Conservation (phyloP, 2,888 invertebrate species). For the Theretra japonica region DNA sequence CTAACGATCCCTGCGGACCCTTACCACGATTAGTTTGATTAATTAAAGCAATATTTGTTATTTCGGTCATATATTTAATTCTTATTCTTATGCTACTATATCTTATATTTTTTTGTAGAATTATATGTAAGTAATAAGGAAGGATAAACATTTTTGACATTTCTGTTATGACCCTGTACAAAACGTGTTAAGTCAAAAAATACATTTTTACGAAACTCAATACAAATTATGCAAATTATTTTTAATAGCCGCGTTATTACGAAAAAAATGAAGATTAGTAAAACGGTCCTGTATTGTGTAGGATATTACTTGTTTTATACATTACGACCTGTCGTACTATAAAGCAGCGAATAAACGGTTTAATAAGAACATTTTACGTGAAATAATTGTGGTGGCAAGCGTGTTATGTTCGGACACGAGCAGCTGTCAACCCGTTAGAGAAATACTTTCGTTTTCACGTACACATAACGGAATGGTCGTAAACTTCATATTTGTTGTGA, state of each 20-base stretch:
- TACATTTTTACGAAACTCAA: no score
- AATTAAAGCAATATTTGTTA: neutral
- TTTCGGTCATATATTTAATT: no score
- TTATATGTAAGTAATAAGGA: neutral
- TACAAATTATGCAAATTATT: neutral
- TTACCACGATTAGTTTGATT: neutral
- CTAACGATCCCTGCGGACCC: neutral
- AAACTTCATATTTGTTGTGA: slow-evolving; percentile 13
- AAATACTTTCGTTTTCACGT: slow-evolving; percentile 29
- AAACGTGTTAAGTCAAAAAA: neutral
- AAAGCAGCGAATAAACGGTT: slow-evolving; percentile 6
- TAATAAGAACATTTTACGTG: neutral
- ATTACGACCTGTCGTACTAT: neutral
- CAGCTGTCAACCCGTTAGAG: slow-evolving; percentile 23
- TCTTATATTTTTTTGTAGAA: neutral
- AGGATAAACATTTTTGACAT: no score
- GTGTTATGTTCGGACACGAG: neutral
- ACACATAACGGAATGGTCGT: slow-evolving; percentile 23
- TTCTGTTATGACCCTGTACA: neutral
- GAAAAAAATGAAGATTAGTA: neutral
- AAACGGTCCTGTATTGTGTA: neutral
- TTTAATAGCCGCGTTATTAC: neutral
- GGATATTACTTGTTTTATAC: neutral
- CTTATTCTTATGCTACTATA: neutral
- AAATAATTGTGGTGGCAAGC: neutral